phyloP scores from a whole-genome alignment of 2,113 vertebrate species.

The Rhynchopsitta pachyrhyncha region DNA sequence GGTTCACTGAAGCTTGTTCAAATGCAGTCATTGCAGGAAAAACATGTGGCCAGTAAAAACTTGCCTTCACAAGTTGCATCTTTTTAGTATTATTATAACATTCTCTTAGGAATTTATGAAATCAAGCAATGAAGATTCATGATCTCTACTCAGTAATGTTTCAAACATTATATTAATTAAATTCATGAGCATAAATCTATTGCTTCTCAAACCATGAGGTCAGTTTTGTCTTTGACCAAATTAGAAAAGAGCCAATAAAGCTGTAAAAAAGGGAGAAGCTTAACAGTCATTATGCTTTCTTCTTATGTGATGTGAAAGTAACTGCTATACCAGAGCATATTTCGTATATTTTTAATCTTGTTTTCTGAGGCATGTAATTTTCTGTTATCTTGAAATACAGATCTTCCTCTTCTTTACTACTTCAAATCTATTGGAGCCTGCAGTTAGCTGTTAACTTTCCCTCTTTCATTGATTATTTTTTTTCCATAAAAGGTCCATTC shows the following conservation, averaged over 20 bases:
- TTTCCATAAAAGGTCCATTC: neutral
- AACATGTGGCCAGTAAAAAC: neutral
- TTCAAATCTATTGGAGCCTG: neutral
- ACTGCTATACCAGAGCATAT: neutral
- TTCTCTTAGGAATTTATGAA: neutral
- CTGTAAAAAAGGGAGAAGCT: neutral
- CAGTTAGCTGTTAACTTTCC: neutral
- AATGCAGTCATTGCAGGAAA: neutral
- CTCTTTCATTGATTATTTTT: neutral
- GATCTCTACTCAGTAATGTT: neutral
- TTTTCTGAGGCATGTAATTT: neutral
- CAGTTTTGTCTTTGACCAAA: neutral
- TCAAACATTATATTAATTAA: neutral
- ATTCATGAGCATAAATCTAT: neutral
- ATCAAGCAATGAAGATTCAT: neutral
- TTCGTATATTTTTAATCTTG: neutral
- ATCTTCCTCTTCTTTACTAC: neutral
- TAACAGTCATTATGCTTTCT: neutral
- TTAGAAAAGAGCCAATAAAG: neutral
- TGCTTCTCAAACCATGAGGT: neutral
- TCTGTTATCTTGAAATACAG: neutral
- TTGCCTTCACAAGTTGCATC: neutral
- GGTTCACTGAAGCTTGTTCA: neutral
- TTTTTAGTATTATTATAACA: neutral
- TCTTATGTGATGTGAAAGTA: neutral